Evolutionary conservation across 1,140 invertebrate species (phyloP).

Genomic region (Potamilus streckersoni): DNA sequence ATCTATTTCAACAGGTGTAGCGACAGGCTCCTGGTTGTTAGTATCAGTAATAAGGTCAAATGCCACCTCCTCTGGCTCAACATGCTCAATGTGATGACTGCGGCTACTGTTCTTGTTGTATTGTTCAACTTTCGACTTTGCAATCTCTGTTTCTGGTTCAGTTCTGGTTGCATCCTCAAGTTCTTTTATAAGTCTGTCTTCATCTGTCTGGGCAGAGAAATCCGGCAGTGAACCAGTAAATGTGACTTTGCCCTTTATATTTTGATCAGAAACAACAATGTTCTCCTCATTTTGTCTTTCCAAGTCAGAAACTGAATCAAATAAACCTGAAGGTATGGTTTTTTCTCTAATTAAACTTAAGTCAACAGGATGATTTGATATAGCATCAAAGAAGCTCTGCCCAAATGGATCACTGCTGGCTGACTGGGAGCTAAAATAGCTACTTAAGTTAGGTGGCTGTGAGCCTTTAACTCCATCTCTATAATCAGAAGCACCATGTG

Average conservation of each 20-base stretch:
- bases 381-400: conserved; percentile 42
- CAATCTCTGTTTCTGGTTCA: neutral
- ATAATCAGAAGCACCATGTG: too few species aligned
- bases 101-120: neutral
- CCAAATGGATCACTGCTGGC: conserved; percentile 28
- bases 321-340: neutral
- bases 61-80: conserved; percentile 11
- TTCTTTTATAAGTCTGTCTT: neutral
- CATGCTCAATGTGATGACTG: conserved; percentile 3
- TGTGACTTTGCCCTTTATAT: too few species aligned
- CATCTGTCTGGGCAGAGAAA: neutral
- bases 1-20: conserved; percentile 39
- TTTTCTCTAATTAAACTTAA: conserved; percentile 3
- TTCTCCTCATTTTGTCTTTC: too few species aligned
- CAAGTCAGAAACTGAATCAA: too few species aligned
- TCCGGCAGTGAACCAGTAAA: too few species aligned
- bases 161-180: conserved; percentile 21
- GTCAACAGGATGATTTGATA: conserved; percentile 22
- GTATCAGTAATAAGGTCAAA: conserved; percentile 27
- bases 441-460: conserved; percentile 34
- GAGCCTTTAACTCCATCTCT: too few species aligned
- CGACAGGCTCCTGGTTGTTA: conserved; percentile 5
- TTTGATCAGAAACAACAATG: too few species aligned
- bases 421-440: conserved; percentile 39
- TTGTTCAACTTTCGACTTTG: neutral